phyloP scores from a whole-genome alignment of 2,888 invertebrate genomes.

The Sturmia bella region DNA sequence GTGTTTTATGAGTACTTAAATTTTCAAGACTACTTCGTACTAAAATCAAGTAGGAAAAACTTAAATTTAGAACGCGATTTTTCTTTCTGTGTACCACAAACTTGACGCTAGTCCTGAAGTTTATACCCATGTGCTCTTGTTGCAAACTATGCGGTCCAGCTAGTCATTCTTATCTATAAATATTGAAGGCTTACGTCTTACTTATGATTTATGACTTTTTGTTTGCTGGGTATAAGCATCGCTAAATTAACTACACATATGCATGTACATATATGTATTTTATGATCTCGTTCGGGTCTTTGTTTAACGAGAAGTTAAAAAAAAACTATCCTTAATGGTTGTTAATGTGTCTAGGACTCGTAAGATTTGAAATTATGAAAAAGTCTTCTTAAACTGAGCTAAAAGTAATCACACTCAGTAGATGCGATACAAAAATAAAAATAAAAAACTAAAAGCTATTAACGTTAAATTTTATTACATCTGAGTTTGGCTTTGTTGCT shows the following conservation, averaged over 20 bases:
- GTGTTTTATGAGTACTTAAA: no score
- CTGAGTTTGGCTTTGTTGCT: neutral
- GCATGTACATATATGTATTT: no score
- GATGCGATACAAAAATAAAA: neutral
- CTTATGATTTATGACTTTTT: no score
- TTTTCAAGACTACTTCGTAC: no score
- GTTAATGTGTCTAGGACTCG: constrained; percentile 58
- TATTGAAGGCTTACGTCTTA: no score
- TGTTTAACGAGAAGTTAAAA: neutral
- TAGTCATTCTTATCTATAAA: no score
- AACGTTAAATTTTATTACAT: neutral
- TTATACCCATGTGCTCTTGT: no score
- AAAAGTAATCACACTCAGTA: constrained; percentile 26
- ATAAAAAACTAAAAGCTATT: neutral
- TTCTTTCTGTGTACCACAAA: no score
- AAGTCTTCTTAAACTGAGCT: neutral
- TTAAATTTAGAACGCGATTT: no score
- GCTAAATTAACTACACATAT: constrained; percentile 9
- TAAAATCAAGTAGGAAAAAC: no score
- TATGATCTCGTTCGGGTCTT: constrained; percentile 14
- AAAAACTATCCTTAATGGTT: constrained; percentile 30
- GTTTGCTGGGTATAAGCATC: neutral
- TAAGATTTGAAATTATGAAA: constrained; percentile 11
- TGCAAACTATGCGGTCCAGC: no score
- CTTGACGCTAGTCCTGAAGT: no score